Evolutionary conservation across 2,113 vertebrate species (phyloP).

Genomic region (Phrynocephalus versicolor): DNA sequence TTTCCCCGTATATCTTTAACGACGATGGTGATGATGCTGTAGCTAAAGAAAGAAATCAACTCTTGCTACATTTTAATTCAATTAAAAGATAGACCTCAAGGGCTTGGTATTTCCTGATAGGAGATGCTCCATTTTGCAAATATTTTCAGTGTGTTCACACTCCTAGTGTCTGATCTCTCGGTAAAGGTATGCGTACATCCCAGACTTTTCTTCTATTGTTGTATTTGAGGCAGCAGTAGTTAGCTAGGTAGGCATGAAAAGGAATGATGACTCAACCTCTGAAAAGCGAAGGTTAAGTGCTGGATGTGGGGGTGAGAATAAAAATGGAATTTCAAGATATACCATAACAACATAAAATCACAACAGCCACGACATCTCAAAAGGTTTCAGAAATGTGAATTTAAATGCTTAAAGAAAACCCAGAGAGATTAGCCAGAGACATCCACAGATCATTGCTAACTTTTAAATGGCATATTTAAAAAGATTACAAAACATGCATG

Average conservation of each 20-base stretch:
- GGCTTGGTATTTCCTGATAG: background rate
- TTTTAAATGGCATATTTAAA: background rate
- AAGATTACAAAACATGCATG: background rate
- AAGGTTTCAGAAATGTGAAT: background rate
- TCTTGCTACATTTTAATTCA: background rate
- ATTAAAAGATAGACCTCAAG: background rate
- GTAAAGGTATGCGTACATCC: background rate
- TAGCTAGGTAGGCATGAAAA: background rate
- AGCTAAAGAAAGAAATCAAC: background rate
- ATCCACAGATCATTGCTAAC: background rate
- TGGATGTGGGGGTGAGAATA: background rate
- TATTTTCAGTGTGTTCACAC: too few species aligned
- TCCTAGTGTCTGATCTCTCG: background rate
- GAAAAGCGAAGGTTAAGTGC: slow-evolving; percentile 11
- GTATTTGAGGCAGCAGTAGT: background rate
- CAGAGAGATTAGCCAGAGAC: background rate
- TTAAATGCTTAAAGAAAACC: background rate
- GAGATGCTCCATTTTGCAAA: background rate
- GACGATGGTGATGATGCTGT: background rate
- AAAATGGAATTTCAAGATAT: background rate
- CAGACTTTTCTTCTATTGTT: background rate
- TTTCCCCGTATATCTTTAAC: too few species aligned
- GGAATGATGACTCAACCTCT: background rate
- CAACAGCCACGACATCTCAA: background rate
- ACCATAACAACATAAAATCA: background rate